These are phyloP conservation scores for Scotopteryx bipunctaria DNA, from an alignment of 2,888 invertebrate species.

Conservation along the genomic window DNA sequence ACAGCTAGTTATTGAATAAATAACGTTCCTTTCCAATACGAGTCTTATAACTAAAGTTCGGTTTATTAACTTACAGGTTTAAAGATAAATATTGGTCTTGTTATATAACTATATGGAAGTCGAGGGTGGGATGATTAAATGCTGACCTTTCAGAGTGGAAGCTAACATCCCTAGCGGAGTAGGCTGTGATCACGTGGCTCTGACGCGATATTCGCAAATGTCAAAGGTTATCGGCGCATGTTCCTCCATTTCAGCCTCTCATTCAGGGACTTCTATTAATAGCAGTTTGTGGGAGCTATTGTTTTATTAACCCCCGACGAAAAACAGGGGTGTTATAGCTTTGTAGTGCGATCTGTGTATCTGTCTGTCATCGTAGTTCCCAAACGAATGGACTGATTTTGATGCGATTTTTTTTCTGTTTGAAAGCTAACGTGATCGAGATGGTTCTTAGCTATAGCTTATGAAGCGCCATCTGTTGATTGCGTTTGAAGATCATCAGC, in stretches of 20 bases:
- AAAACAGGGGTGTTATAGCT: background rate
- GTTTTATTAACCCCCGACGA: background rate
- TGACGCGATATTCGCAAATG: slow-evolving; percentile 25
- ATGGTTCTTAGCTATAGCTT: no score
- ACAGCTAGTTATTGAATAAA: no score
- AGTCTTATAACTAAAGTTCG: no score
- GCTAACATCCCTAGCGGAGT: slow-evolving; percentile 13
- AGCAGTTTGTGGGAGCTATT: slow-evolving; percentile 1
- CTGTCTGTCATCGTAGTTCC: no score
- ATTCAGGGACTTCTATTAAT: slow-evolving; percentile 15
- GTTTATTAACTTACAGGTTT: no score
- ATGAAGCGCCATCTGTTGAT: no score
- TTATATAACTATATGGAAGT: slow-evolving; percentile 1
- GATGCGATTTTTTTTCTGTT: no score
- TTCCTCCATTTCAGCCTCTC: slow-evolving; percentile 19
- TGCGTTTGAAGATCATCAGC: no score
- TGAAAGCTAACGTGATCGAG: no score
- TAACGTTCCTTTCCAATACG: no score
- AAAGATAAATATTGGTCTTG: background rate
- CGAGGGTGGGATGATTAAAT: slow-evolving; percentile 17
- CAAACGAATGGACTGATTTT: no score
- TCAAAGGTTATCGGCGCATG: slow-evolving; percentile 25
- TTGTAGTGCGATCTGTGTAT: no score
- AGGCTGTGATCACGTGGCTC: slow-evolving; percentile 6
- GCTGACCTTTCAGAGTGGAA: slow-evolving; percentile 19